Conservation (phyloP, 2,113 vertebrate species). For the Dendropsophus ebraccatus region DNA sequence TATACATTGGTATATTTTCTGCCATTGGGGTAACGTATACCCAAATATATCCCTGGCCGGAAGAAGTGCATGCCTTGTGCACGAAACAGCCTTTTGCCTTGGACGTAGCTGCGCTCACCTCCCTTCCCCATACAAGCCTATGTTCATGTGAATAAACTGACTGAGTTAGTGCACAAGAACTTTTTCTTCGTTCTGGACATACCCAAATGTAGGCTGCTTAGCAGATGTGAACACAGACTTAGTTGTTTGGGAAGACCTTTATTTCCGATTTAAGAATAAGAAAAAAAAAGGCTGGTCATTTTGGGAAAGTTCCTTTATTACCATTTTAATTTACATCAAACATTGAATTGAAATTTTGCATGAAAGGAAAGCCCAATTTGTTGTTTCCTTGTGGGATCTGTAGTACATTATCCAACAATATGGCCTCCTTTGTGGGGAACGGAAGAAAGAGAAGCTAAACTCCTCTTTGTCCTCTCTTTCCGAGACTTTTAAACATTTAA, state of each 20-base stretch:
- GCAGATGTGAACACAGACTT: too few relatives aligned
- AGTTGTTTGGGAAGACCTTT: neutral
- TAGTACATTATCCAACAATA: conserved; percentile 24
- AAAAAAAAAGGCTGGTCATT: neutral
- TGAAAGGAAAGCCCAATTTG: conserved; percentile 11
- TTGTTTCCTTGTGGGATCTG: neutral
- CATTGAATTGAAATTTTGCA: conserved; percentile 24
- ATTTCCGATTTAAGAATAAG: neutral
- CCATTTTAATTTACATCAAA: conserved; percentile 36
- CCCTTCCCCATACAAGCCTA: too few relatives aligned
- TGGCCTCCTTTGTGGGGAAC: neutral
- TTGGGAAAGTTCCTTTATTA: conserved; percentile 39
- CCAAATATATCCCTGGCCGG: too few relatives aligned
- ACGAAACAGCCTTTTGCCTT: too few relatives aligned
- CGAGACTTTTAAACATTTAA: conserved; percentile 31
- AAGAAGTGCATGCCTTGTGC: too few relatives aligned
- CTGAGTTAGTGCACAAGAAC: too few relatives aligned
- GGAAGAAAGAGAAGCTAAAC: neutral
- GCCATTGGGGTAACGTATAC: too few relatives aligned
- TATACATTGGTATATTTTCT: too few relatives aligned
- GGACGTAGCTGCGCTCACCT: too few relatives aligned
- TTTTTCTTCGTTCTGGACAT: too few relatives aligned
- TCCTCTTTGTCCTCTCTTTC: neutral
- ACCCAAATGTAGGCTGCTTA: too few relatives aligned
- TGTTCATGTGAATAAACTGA: too few relatives aligned